These are phyloP conservation scores for Anoplius nigerrimus DNA, from an alignment of 2,888 invertebrate genomes.

Conservation along the genomic window DNA sequence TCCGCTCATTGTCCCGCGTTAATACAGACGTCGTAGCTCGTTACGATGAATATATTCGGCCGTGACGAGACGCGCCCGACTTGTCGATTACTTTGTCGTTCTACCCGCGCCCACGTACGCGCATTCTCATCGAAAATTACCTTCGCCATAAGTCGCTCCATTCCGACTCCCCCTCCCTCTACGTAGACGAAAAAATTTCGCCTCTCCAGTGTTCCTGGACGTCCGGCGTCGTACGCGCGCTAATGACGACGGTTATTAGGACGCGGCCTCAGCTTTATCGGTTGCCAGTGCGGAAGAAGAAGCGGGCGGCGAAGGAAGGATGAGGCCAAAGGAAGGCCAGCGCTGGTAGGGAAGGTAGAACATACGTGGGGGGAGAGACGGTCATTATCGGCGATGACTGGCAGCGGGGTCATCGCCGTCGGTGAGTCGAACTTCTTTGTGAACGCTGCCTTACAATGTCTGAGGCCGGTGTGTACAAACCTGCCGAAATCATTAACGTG, in stretches of 20 bases:
- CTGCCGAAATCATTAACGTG: slow-evolving; percentile 61
- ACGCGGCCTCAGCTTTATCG: slow-evolving; percentile 20
- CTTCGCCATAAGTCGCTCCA: slow-evolving; percentile 39
- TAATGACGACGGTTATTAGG: slow-evolving; percentile 65
- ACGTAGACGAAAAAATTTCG: slow-evolving; percentile 37
- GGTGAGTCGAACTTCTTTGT: slow-evolving; percentile 57
- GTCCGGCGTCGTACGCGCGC: slow-evolving; percentile 39
- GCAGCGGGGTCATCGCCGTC: slow-evolving; percentile 64
- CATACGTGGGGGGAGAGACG: slow-evolving; percentile 46
- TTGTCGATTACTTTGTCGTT: slow-evolving; percentile 38
- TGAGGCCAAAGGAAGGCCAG: not conserved
- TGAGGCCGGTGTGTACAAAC: slow-evolving; percentile 53
- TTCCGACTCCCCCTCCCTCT: not conserved
- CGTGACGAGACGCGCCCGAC: not conserved
- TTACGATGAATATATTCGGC: slow-evolving; percentile 31
- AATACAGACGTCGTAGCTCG: slow-evolving; percentile 4
- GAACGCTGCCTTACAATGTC: slow-evolving; percentile 42
- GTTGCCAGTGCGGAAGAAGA: slow-evolving; percentile 22
- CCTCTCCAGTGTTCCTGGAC: slow-evolving; percentile 20
- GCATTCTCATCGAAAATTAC: slow-evolving; percentile 38
- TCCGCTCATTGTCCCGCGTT: no score
- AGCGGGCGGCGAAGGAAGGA: not conserved
- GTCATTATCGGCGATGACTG: slow-evolving; percentile 70
- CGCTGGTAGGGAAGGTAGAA: slow-evolving; percentile 1
- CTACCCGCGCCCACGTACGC: slow-evolving; percentile 34